phyloP scores from a whole-genome alignment of 2,888 invertebrate species.

The Cryptops parisi region DNA sequence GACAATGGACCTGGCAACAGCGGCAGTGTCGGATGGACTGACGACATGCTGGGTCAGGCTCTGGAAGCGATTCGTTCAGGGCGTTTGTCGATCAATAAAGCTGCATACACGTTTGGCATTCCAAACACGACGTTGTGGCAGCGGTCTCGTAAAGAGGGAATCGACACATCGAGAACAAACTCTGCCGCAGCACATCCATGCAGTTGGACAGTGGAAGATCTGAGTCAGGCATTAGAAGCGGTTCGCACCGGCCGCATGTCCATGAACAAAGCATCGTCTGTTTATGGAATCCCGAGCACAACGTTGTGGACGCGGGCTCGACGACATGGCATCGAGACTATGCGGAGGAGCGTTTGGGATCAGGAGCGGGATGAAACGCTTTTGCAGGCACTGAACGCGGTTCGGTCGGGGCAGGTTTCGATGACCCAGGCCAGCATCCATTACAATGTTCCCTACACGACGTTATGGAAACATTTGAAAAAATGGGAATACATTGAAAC shows the following conservation, averaged over 20 bases:
- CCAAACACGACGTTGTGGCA: conserved; percentile 34
- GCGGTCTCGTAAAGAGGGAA: conserved; percentile 75
- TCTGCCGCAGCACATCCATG: conserved; percentile 6
- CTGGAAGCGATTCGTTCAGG: conserved; percentile 9
- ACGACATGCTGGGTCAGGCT: conserved; percentile 61
- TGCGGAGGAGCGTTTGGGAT: conserved; percentile 3
- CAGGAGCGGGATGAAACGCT: conserved; percentile 16
- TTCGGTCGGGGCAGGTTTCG: conserved; percentile 15
- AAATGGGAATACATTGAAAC: conserved; percentile 15
- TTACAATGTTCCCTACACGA: conserved; percentile 78
- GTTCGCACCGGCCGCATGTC: conserved; percentile 84
- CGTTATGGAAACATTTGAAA: conserved; percentile 43
- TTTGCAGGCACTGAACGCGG: conserved; percentile 17
- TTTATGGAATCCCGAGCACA: conserved; percentile 78
- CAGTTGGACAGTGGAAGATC: conserved; percentile 75
- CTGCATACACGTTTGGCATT: conserved; percentile 7
- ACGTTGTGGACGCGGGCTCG: conserved; percentile 88
- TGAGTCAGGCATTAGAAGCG: conserved; percentile 78
- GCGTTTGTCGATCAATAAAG: conserved; percentile 3
- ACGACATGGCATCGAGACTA: conserved; percentile 66
- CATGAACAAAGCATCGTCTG: conserved; percentile 79
- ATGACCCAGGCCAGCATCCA: conserved; percentile 43
- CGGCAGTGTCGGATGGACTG: conserved; percentile 46
- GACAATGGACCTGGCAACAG: conserved; percentile 37
- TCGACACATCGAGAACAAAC: conserved; percentile 39